phyloP scores from a whole-genome alignment of 2,888 invertebrate species.

The Papilio gigon region DNA sequence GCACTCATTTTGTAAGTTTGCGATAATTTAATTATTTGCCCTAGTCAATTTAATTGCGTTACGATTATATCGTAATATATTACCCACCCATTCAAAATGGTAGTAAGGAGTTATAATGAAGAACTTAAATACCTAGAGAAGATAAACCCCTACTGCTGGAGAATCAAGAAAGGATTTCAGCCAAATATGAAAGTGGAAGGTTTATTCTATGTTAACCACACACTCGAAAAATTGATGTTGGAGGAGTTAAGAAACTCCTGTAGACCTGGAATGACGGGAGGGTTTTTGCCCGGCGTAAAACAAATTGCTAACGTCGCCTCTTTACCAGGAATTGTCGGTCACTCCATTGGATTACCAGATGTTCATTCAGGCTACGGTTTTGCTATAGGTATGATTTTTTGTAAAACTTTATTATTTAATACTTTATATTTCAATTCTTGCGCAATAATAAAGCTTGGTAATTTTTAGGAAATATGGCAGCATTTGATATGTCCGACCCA shows the following conservation, averaged over 20 bases:
- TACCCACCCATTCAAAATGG: conserved; percentile 84
- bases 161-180: conserved; percentile 98
- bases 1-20: background rate
- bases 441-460: conserved; percentile 27
- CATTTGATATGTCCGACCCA: conserved; percentile 97
- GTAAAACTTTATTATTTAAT: background rate
- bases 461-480: conserved; percentile 96
- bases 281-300: conserved; percentile 98
- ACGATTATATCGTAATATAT: background rate
- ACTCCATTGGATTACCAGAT: conserved; percentile 97
- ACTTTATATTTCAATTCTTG: conserved; percentile 9
- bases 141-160: conserved; percentile 92
- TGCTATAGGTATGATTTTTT: conserved; percentile 89
- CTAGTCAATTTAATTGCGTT: background rate
- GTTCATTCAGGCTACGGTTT: conserved; percentile 99
- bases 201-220: conserved; percentile 96
- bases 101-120: conserved; percentile 94
- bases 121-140: conserved; percentile 97
- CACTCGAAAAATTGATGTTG: conserved; percentile 97
- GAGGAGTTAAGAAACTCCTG: conserved; percentile 97
- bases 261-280: conserved; percentile 94
- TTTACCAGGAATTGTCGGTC: conserved; percentile 97
- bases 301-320: conserved; percentile 99
- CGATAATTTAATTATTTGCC: background rate
- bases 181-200: conserved; percentile 99